Base-by-base conservation (phyloP, 92 coral and sea anemone genomes). In the Virgularia gustaviana region DNA sequence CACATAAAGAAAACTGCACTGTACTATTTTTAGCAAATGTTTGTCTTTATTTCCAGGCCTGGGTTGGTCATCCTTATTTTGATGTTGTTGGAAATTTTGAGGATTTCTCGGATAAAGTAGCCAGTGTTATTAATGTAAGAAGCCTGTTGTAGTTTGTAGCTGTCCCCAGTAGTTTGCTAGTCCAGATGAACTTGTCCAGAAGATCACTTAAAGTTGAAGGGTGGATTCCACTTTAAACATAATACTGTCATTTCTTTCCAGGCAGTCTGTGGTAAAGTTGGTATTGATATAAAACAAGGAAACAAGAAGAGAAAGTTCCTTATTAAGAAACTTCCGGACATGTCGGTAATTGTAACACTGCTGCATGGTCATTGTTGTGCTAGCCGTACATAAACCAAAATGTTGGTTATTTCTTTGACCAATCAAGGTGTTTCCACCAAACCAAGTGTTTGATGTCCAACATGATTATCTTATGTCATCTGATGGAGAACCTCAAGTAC, bases 11-110 rank as follows among this genome's bases (percentile, higher is more conserved):
- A 5, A 60, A 5, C 9, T 33, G 10, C 71, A 63, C 49, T 6
- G 7, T 12, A 0, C 51, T 71, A 11, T 15, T 61, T 37, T 57
- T 57, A 3, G 27, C 36, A 15, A 52, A 45, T 1, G 12, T 2
- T 55, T 23, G 19, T 66, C 51, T 15, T n/a, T n/a, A n/a, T n/a
- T 63, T 12, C 1, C 53, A 91, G 97, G 89, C 76, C 0, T 91
- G 97, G 97, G 89, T 91, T 10, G 97, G 97, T 35, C 97, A 91
- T 73, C 97, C 97, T 1, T 91, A 91, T 72, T 84, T 91, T 72
- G 96, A 91, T 35, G 96, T 91, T 53, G 86, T 91, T 59, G 92
- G 85, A 54, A 91, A 89, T 61, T 68, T 70, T 19, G 83, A 75
- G 4, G 91, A 81, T 63, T 91, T 91, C 76, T 83, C 81, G 16